These are phyloP conservation scores for Pinna nobilis DNA, from an alignment of 1,140 invertebrate species.

Conservation along the genomic window DNA sequence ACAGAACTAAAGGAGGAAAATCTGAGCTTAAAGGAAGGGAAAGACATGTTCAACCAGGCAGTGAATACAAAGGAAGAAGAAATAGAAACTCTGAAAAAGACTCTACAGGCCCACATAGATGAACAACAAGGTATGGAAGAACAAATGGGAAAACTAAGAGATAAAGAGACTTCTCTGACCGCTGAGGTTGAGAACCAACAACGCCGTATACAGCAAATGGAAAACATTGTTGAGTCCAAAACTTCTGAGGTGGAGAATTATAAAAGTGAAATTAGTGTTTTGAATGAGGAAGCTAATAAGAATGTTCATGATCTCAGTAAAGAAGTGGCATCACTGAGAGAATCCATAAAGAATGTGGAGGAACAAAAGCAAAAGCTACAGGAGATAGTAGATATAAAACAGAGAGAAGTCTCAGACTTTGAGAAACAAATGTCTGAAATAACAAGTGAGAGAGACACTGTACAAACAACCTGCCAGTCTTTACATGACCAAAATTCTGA, in stretches of 20 bases:
- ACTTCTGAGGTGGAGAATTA: too few relatives aligned
- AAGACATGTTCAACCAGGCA: constrained; percentile 13
- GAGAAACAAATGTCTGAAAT: too few relatives aligned
- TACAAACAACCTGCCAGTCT: too few relatives aligned
- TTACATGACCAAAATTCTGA: too few relatives aligned
- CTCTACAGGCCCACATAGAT: constrained; percentile 2
- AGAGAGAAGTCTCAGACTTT: too few relatives aligned
- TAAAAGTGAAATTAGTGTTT: too few relatives aligned
- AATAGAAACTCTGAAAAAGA: background rate
- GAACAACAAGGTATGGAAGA: constrained; percentile 14
- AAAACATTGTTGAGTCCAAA: too few relatives aligned
- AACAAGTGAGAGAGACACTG: too few relatives aligned
- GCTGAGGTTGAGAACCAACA: background rate
- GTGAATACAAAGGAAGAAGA: constrained; percentile 18
- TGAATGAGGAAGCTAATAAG: too few relatives aligned
- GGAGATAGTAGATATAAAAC: too few relatives aligned
- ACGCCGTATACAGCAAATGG: too few relatives aligned
- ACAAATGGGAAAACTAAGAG: background rate
- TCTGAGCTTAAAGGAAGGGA: constrained; percentile 6
- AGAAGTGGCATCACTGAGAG: background rate
- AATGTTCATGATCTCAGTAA: too few relatives aligned
- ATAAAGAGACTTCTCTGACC: background rate
- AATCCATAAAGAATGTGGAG: background rate
- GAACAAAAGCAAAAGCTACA: constrained; percentile 19
- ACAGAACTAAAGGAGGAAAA: background rate